Base-by-base conservation (phyloP, 37 sponge, comb jelly and placozoan species). In the Axinella damicornis region DNA sequence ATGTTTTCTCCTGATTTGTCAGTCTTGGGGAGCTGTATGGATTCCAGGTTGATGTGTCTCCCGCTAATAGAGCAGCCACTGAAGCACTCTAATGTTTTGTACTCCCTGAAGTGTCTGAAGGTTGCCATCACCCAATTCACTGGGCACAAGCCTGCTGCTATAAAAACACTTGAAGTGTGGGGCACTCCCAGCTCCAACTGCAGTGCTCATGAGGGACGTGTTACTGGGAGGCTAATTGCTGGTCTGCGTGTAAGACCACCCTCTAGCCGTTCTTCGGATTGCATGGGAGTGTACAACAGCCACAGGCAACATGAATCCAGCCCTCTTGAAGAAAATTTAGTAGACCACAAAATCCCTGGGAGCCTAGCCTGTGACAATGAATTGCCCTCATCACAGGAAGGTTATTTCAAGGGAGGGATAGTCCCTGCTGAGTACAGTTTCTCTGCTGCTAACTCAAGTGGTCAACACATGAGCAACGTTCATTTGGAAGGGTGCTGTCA, bases 101-200 rank as follows among this genome's bases (percentile, higher is more conserved):
- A 16, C 78, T 20, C 17, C 1, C 6, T 76, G 27, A 82, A 32
- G 69, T 54, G 31, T 24, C 37, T 89, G 16, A 58, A 35, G 52
- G 0, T 89, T 5, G 52, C 70, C 5, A 69, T 89, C 25, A 69
- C 39, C 53, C 36, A 56, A 19, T 69, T 77, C 56, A 60, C 81
- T 24, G 83, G 91, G 2, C 66, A 57, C 62, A 74, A 57, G n/a
- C 81, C 91, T 40, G 61, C 80, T 2, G 73, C 65, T 34, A 37
- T 90, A 25, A 74, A 90, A 34, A 58, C 52, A 37, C 28, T 85
- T 53, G 91, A 90, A 60, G 53, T 90, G 34, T 90, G 91, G 91
- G 91, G 91, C 5, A 69, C 4, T 19, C 68, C 34, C 11, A 56
- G 83, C 39, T 0, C 15, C 0, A 32, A 13, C 34, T 53, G 34